Evolutionary conservation across 1,140 invertebrate species (phyloP).

Genomic region (Onthophagus taurus): DNA sequence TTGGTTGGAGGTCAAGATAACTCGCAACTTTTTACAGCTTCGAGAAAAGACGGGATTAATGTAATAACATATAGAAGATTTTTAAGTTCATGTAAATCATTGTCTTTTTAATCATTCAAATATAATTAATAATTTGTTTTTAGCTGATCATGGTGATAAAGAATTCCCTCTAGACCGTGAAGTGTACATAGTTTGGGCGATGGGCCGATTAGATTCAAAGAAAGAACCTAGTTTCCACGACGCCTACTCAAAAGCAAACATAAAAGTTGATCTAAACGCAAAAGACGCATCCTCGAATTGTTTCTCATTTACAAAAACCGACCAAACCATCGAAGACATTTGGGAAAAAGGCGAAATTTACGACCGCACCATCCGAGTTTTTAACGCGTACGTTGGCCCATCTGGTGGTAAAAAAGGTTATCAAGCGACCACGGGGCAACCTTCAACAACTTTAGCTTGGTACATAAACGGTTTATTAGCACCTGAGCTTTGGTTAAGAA

Average conservation of each 20-base stretch:
- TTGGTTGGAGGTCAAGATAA: constrained; percentile 66
- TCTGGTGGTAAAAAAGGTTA: constrained; percentile 68
- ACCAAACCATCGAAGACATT: constrained; percentile 40
- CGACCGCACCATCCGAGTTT: constrained; percentile 65
- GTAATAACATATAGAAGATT: constrained; percentile 67
- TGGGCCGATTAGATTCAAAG: constrained; percentile 68
- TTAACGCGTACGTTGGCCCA: constrained; percentile 70
- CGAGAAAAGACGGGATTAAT: constrained; percentile 63
- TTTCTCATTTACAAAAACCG: constrained; percentile 53
- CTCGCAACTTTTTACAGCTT: constrained; percentile 63
- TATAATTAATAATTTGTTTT: constrained; percentile 19
- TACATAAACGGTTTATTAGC: constrained; percentile 82
- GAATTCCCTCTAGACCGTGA: constrained; percentile 56
- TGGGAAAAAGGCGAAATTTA: constrained; percentile 73
- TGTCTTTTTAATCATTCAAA: neutral
- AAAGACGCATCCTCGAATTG: constrained; percentile 57
- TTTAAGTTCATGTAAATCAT: constrained; percentile 58
- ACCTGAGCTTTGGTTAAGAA: constrained; percentile 77
- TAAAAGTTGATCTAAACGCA: constrained; percentile 56
- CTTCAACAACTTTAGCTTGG: constrained; percentile 56
- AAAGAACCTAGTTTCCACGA: constrained; percentile 79
- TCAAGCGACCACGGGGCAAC: constrained; percentile 58
- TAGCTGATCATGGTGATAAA: constrained; percentile 71
- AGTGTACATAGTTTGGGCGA: constrained; percentile 72
- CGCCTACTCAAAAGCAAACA: constrained; percentile 60